phyloP scores from a whole-genome alignment of 2,888 invertebrate genomes.

The Stenodema calcarata region DNA sequence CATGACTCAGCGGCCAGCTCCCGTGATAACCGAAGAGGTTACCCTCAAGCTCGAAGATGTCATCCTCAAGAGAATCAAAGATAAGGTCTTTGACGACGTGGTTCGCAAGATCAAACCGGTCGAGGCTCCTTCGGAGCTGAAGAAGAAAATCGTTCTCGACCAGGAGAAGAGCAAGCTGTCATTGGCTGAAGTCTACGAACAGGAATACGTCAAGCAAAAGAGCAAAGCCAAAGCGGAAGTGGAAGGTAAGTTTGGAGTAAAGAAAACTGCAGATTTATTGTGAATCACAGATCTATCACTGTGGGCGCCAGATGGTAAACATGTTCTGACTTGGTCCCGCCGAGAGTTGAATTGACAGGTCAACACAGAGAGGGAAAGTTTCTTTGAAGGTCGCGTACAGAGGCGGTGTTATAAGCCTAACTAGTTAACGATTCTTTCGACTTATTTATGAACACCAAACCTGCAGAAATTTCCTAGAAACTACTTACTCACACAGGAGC shows the following conservation, averaged over 20 bases:
- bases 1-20: conserved; percentile 80
- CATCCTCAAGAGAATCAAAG: conserved; percentile 89
- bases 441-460: too few relatives aligned
- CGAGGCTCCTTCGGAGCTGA: conserved; percentile 82
- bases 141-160: conserved; percentile 85
- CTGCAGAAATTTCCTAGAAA: too few relatives aligned
- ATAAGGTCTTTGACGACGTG: conserved; percentile 94
- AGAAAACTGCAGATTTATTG: too few relatives aligned
- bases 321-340: too few relatives aligned
- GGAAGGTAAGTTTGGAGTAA: neutral
- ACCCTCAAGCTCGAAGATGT: conserved; percentile 87
- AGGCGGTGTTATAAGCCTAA: too few relatives aligned
- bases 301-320: too few relatives aligned
- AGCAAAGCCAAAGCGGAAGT: conserved; percentile 30
- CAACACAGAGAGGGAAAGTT: too few relatives aligned
- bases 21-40: conserved; percentile 90
- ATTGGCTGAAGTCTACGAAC: conserved; percentile 92
- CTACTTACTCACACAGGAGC: too few relatives aligned
- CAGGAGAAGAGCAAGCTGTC: conserved; percentile 94
- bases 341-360: too few relatives aligned
- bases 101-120: conserved; percentile 83
- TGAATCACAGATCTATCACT: too few relatives aligned
- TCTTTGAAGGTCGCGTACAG: too few relatives aligned
- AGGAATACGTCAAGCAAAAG: conserved; percentile 69
- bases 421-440: too few relatives aligned